phyloP scores from a whole-genome alignment of 2,113 vertebrate genomes.

The Furnarius figulus region DNA sequence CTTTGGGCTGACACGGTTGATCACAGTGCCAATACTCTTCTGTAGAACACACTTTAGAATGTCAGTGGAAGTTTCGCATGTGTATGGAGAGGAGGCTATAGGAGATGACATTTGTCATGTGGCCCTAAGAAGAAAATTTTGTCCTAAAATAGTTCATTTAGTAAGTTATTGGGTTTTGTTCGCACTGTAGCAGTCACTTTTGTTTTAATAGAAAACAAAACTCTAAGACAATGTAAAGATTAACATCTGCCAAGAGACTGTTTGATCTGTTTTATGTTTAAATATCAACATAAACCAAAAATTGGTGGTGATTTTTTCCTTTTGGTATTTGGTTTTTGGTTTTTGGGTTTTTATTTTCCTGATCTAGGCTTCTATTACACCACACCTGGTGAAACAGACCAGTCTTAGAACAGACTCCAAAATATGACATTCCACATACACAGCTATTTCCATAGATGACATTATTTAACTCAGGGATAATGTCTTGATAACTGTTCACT shows the following conservation, averaged over 20 bases:
- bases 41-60: not conserved
- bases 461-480: not conserved
- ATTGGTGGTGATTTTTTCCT: too few species aligned
- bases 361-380: not conserved
- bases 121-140: conserved; percentile 10
- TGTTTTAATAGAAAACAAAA: not conserved
- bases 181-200: not conserved
- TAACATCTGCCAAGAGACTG: not conserved
- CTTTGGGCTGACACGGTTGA: not conserved
- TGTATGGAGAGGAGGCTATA: not conserved
- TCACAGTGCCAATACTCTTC: not conserved
- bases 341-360: not conserved
- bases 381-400: not conserved
- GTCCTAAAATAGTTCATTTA: not conserved
- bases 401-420: not conserved
- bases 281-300: not conserved
- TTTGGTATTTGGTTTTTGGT: not conserved
- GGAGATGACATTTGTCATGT: not conserved
- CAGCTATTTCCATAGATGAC: not conserved
- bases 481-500: not conserved
- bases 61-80: not conserved
- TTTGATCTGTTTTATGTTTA: not conserved
- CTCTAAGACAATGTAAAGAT: not conserved
- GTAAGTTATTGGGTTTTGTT: not conserved
- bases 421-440: not conserved